phyloP scores from a whole-genome alignment of 2,888 invertebrate species.

The Augiades crinisus region DNA sequence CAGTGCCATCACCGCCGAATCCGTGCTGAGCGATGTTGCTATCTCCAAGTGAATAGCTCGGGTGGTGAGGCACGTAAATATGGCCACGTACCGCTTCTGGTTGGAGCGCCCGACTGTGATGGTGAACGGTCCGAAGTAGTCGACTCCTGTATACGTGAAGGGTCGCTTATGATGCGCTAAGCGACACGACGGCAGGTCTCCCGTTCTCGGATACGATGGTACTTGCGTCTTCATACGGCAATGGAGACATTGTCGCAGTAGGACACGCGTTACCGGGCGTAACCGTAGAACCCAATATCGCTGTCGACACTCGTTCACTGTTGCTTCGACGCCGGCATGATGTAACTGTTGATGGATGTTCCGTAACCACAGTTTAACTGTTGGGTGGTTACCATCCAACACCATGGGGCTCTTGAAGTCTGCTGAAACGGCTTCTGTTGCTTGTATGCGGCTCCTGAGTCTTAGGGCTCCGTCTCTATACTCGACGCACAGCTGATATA shows the following conservation, averaged over 20 bases:
- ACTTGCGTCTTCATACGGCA: constrained; percentile 24
- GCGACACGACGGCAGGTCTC: constrained; percentile 27
- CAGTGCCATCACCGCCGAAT: constrained; percentile 33
- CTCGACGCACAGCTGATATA: background rate
- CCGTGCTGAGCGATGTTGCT: constrained; percentile 8
- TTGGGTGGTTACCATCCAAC: constrained; percentile 5
- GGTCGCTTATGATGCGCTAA: constrained; percentile 18
- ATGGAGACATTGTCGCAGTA: constrained; percentile 21
- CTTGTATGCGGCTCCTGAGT: constrained; percentile 16
- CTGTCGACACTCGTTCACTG: constrained; percentile 35
- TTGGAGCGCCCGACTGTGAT: constrained; percentile 27
- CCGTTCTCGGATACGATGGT: constrained; percentile 24
- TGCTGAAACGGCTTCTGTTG: constrained; percentile 7
- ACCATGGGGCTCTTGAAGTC: background rate
- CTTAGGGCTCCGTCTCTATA: constrained; percentile 7
- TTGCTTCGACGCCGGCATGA: constrained; percentile 18
- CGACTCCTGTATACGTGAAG: constrained; percentile 27
- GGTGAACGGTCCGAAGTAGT: constrained; percentile 30
- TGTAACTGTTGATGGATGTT: constrained; percentile 8
- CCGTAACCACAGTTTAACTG: background rate
- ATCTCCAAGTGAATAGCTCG: constrained; percentile 26
- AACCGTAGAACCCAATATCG: constrained; percentile 33
- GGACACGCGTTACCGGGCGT: constrained; percentile 26
- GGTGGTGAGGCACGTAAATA: constrained; percentile 27
- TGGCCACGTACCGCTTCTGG: constrained; percentile 26